Evolutionary conservation across 2,797 vertebrate genomes (phyloP).

Genomic region (Falco concolor): DNA sequence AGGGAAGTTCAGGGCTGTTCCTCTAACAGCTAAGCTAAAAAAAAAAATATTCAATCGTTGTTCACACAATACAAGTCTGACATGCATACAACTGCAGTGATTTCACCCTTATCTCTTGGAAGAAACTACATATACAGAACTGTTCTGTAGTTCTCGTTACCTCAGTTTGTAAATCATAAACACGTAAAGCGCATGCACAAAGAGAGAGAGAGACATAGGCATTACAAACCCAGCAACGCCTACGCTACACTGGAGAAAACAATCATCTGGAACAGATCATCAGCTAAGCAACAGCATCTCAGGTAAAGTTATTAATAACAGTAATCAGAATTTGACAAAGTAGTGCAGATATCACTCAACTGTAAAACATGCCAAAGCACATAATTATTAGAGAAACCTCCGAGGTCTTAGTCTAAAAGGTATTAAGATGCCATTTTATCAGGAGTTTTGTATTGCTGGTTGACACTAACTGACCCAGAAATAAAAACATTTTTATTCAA

Average conservation of each 20-base stretch:
- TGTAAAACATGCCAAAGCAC: neutral
- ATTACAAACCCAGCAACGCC: neutral
- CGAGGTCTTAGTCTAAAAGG: neutral
- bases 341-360: neutral
- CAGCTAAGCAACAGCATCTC: neutral
- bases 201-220: neutral
- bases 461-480: neutral
- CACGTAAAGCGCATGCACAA: accelerated
- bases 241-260: neutral
- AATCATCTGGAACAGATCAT: neutral
- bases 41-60: neutral
- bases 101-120: neutral
- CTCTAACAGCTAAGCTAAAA: neutral
- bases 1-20: neutral
- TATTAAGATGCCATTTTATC: neutral
- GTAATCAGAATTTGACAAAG: neutral
- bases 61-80: neutral
- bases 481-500: neutral
- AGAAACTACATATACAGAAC: neutral
- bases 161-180: neutral
- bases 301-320: neutral
- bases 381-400: neutral
- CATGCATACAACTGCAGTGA: neutral
- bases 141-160: neutral
- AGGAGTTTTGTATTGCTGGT: accelerated